phyloP scores from a whole-genome alignment of 2,113 vertebrate genomes.

The Tiliqua scincoides region DNA sequence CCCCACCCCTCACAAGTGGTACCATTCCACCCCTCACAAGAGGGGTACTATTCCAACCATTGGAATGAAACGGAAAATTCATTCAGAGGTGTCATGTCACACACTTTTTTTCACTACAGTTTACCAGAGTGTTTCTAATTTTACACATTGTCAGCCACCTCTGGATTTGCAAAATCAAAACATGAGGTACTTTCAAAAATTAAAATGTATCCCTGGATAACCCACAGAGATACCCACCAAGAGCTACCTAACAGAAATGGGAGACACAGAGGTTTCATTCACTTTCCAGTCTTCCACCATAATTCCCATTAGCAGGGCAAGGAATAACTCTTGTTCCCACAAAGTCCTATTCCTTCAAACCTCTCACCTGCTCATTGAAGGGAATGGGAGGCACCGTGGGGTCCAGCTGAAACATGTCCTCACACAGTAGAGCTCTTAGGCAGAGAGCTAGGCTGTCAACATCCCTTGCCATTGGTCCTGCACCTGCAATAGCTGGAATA shows the following conservation, averaged over 20 bases:
- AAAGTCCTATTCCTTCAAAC: neutral
- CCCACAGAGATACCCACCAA: neutral
- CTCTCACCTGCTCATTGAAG: constrained; percentile 83
- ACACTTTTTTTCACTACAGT: no score
- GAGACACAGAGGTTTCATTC: neutral
- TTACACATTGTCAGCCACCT: no score
- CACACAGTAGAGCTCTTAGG: constrained; percentile 85
- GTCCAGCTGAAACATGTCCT: constrained; percentile 91
- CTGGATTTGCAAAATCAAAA: no score
- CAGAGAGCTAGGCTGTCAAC: constrained; percentile 89
- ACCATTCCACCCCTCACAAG: no score
- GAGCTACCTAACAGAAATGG: neutral
- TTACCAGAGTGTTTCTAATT: no score
- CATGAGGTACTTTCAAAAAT: no score
- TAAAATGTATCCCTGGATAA: neutral
- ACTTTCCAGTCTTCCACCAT: neutral
- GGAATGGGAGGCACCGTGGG: constrained; percentile 87
- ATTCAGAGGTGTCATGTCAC: no score
- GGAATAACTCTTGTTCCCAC: neutral
- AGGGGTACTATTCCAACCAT: no score
- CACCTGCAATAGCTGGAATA: constrained; percentile 48
- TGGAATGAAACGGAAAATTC: no score
- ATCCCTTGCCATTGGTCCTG: constrained; percentile 86
- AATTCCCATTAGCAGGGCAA: neutral
- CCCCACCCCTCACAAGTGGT: no score